These are phyloP conservation scores for Cyanistes caeruleus DNA, from an alignment of 2,113 vertebrate genomes.

Conservation along the genomic window DNA sequence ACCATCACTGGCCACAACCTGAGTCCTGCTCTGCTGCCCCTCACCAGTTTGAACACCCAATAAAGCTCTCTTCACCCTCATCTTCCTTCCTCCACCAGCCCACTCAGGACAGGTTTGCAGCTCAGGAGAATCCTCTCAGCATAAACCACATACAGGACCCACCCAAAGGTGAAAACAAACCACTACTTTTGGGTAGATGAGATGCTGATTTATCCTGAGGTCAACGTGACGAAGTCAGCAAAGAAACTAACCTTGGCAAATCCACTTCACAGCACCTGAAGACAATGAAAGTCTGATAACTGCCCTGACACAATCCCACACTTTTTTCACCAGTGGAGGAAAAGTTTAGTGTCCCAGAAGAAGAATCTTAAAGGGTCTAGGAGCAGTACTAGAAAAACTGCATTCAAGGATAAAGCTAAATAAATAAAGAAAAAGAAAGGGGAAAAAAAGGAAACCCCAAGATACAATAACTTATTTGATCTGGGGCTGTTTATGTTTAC, in stretches of 20 bases:
- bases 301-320: background rate
- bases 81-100: background rate
- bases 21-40: background rate
- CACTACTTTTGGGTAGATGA: background rate
- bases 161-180: background rate
- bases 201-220: background rate
- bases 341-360: background rate
- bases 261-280: background rate
- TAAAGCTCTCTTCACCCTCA: background rate
- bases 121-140: background rate
- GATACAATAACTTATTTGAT: background rate
- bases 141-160: background rate
- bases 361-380: background rate
- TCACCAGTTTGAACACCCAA: background rate
- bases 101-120: background rate
- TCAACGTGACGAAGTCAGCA: background rate
- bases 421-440: no score
- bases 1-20: no score
- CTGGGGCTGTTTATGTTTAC: background rate
- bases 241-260: background rate
- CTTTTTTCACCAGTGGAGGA: background rate
- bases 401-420: background rate
- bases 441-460: accelerated
- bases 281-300: background rate
- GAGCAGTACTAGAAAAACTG: background rate